A percentile compares a stretch with the other conserved stretches of the same genome.
Evolutionary conservation across 2,113 vertebrate genomes (phyloP).

Genomic region (Epinephelus moara): DNA sequence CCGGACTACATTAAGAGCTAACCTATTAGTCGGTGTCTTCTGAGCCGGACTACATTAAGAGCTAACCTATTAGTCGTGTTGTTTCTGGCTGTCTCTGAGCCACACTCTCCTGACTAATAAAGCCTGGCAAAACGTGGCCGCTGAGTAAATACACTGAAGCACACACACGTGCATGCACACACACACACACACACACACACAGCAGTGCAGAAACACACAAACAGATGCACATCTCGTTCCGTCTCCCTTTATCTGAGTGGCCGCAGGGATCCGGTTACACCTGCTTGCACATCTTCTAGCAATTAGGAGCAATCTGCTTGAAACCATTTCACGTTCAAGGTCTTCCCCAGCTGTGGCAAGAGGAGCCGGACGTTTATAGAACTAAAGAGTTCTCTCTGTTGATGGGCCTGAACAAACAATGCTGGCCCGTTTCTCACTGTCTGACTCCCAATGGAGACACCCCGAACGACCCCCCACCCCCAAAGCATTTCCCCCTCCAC

Average conservation of each 20-base stretch:
- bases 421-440: constrained; percentile 28
- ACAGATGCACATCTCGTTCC: constrained; percentile 78
- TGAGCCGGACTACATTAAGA: constrained; percentile 88
- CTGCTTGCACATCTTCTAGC: constrained; percentile 94
- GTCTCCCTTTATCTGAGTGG: constrained; percentile 80
- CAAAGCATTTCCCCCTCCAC: background rate
- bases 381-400: constrained; percentile 57
- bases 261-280: constrained; percentile 92
- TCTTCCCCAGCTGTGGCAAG: constrained; percentile 87
- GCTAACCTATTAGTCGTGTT: constrained; percentile 91
- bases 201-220: constrained; percentile 71
- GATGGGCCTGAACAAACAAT: constrained; percentile 65
- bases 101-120: constrained; percentile 90
- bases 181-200: constrained; percentile 52
- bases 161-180: constrained; percentile 11
- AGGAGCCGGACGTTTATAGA: constrained; percentile 82
- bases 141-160: constrained; percentile 89
- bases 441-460: constrained; percentile 32
- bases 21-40: constrained; percentile 77
- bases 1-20: too few relatives aligned
- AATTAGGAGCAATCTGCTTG: constrained; percentile 95
- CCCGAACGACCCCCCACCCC: constrained; percentile 24
- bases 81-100: constrained; percentile 89
- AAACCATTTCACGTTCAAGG: constrained; percentile 93
- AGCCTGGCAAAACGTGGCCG: constrained; percentile 88